Evolutionary conservation across 2,113 vertebrate genomes (phyloP).

Genomic region (Rhea pennata): DNA sequence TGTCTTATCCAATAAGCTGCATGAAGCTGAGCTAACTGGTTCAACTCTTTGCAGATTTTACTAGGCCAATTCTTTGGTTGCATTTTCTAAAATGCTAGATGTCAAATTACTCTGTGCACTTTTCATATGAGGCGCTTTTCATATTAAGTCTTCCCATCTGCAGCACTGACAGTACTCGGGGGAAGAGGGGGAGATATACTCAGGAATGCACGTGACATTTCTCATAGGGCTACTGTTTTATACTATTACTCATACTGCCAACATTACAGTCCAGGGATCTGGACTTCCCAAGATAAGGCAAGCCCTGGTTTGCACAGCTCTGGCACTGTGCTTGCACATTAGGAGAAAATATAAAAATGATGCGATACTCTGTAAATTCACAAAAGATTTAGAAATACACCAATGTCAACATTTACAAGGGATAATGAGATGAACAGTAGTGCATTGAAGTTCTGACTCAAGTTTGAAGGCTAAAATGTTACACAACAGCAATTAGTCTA

Average conservation of each 20-base stretch:
- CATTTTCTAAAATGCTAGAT: neutral
- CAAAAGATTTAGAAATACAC: neutral
- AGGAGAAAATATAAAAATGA: neutral
- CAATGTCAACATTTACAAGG: neutral
- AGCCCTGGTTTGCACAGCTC: neutral
- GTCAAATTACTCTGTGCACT: neutral
- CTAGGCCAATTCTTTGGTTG: neutral
- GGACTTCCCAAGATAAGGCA: neutral
- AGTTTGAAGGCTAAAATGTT: neutral
- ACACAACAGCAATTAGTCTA: neutral
- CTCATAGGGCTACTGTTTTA: neutral
- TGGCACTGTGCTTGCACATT: neutral
- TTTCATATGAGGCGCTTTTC: neutral
- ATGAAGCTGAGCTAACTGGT: neutral
- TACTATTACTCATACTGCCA: neutral
- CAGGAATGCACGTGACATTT: fast-evolving
- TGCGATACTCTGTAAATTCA: neutral
- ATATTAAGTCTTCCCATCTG: neutral
- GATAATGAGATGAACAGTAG: neutral
- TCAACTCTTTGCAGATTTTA: neutral
- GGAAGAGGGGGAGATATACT: neutral
- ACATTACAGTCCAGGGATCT: neutral
- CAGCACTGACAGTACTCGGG: neutral
- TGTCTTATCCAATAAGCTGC: neutral
- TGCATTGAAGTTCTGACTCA: neutral